phyloP scores from a whole-genome alignment of 2,888 invertebrate species.

The Onchidella celtica region DNA sequence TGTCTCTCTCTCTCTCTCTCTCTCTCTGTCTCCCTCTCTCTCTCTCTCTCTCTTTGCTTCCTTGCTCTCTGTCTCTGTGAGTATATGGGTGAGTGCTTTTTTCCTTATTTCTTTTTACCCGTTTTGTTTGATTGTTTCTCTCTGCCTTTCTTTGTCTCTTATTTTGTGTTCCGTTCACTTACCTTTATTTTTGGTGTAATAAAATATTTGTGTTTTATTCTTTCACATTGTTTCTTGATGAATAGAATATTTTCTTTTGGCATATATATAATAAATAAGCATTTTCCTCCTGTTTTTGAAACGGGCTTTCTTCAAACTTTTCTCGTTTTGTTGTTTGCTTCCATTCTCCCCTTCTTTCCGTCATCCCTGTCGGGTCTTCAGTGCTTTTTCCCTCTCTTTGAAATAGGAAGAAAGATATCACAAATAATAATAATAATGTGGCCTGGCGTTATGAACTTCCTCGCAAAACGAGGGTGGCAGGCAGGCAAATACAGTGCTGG shows the following conservation, averaged over 20 bases:
- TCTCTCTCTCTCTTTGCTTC: conserved; percentile 9
- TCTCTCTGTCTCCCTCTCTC: too few relatives aligned
- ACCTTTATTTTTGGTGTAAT: neutral
- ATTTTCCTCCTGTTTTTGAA: too few relatives aligned
- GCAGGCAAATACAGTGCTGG: neutral
- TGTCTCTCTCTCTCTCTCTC: conserved; percentile 14
- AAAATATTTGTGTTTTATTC: too few relatives aligned
- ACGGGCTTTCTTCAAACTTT: too few relatives aligned
- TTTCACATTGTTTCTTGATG: too few relatives aligned
- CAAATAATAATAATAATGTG: neutral
- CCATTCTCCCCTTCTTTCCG: too few relatives aligned
- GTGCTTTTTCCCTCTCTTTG: neutral
- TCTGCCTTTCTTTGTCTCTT: neutral
- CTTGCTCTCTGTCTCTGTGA: conserved; percentile 5
- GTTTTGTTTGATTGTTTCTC: neutral
- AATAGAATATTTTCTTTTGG: too few relatives aligned
- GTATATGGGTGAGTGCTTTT: neutral
- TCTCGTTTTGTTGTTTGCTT: too few relatives aligned
- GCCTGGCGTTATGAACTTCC: neutral
- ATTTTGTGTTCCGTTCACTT: neutral
- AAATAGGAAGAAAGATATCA: neutral
- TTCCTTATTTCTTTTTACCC: neutral
- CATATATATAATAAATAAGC: too few relatives aligned
- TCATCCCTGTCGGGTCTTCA: neutral
- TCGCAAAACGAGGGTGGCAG: neutral